Evolutionary conservation across 2,113 vertebrate genomes (phyloP), one percentile per base, ranked within the genome.

Genomic region (Eonycteris spelaea): DNA sequence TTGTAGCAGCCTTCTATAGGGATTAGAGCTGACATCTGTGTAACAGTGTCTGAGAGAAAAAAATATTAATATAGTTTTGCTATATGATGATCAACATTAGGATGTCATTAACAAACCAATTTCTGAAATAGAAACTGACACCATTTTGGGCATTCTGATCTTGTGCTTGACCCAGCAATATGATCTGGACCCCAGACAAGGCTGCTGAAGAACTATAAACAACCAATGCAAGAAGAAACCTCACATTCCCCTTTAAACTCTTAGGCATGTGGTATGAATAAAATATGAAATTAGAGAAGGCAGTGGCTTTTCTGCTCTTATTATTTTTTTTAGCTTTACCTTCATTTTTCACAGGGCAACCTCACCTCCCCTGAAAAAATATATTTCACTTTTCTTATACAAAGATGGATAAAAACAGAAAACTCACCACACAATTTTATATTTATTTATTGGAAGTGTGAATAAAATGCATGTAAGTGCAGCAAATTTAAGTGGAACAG

Each of bases 1-100:
- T 97, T 97, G 96, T 96, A 86, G 82, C 93, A 93, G 57, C 28
- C 38, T 97, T 94, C 74, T 97, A 38, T 57, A 92, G 95, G 96
- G 79, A 83, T 68, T 97, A 96, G 86, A 74, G 88, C 51, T 94
- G 91, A 95, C 95, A 94, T 53, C 73, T 33, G 74, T 93, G 82
- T 59, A 82, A 33, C 38, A 92, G 87, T 92, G 75, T 70, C 38
- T 86, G 89, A 77, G 48, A 98, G 93, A 45, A 97, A 95, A 97
- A 96, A 96, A 45, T 73, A 1, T 3, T 73, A 90, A 82, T 90
- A 79, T 24, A 53, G n/a, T 96, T 96, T 53, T 5, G 48, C 94
- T n/a, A 26, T 79, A 75, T 73, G 79, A 59, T 95, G 90, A 74
- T 67, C 55, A 30, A 55, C 67, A 86, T 98, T 94, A 96, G 57